Evolutionary conservation across 1,140 invertebrate species (phyloP).

Genomic region (Neodiprion virginianus): DNA sequence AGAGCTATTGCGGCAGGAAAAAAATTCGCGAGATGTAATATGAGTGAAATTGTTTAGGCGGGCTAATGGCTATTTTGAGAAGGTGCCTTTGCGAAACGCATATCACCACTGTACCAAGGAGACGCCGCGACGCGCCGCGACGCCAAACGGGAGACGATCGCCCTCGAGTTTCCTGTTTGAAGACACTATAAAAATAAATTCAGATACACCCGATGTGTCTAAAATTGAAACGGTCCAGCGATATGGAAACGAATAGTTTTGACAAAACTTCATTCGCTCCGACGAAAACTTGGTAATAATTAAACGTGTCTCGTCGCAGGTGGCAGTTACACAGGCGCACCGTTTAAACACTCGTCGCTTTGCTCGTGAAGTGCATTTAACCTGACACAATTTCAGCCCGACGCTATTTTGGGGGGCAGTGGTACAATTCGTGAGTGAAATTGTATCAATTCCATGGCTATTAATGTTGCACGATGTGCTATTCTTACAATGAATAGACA

Average conservation of each 20-base stretch:
- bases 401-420: background rate
- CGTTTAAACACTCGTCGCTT: background rate
- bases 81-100: slow-evolving; percentile 62
- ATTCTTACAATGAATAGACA: too few relatives aligned
- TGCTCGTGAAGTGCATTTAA: background rate
- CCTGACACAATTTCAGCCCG: background rate
- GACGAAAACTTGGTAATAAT: background rate
- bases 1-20: background rate
- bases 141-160: slow-evolving; percentile 22
- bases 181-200: background rate
- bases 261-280: background rate
- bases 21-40: slow-evolving; percentile 50
- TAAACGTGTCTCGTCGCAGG: background rate
- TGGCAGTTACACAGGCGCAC: background rate
- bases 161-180: slow-evolving; percentile 1
- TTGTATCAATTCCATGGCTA: background rate
- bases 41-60: slow-evolving; percentile 64
- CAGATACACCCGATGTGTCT: background rate
- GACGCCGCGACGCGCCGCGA: slow-evolving; percentile 42
- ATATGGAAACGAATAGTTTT: background rate
- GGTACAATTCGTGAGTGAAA: background rate
- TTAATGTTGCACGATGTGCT: background rate
- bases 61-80: slow-evolving; percentile 65
- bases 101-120: slow-evolving; percentile 46
- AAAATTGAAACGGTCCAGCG: background rate